Evolutionary conservation across 2,888 invertebrate species (phyloP).

Genomic region (Eucriotettix oculatus): DNA sequence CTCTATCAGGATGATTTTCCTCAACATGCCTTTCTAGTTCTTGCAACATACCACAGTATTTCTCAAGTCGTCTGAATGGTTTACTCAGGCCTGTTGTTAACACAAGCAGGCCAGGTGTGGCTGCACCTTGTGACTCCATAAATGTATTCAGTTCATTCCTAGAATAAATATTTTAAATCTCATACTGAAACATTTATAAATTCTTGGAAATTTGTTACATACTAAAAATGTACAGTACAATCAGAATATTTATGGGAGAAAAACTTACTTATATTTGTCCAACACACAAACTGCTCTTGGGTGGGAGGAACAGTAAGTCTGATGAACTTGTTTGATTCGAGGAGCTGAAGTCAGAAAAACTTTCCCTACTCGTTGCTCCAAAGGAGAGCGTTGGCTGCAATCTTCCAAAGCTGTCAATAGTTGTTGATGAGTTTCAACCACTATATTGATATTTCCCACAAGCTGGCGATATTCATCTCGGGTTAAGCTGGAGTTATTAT

Average conservation of each 20-base stretch:
- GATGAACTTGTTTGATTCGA: conserved; percentile 67
- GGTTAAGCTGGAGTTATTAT: conserved; percentile 43
- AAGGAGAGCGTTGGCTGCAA: conserved; percentile 49
- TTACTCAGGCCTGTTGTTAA: conserved; percentile 86
- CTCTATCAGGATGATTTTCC: conserved; percentile 87
- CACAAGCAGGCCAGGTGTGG: conserved; percentile 71
- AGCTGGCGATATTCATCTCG: conserved; percentile 74
- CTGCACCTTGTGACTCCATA: conserved; percentile 78
- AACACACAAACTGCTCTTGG: conserved; percentile 87
- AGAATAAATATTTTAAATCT: conserved; percentile 15
- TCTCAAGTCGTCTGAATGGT: conserved; percentile 87
- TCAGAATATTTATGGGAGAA: no score
- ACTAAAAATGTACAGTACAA: conserved; percentile 1
- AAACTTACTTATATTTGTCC: conserved; percentile 73
- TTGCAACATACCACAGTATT: conserved; percentile 86
- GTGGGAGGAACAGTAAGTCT: conserved; percentile 81
- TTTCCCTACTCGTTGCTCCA: conserved; percentile 77
- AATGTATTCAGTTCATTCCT: conserved; percentile 70
- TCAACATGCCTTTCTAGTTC: conserved; percentile 92
- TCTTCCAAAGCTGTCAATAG: conserved; percentile 64
- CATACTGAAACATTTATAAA: no score
- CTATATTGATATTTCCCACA: conserved; percentile 75
- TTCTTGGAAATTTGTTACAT: no score
- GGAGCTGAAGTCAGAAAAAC: conserved; percentile 76
- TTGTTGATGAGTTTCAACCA: conserved; percentile 69